Evolutionary conservation across 2,113 vertebrate genomes (phyloP), one percentile per base, ranked within the genome.

Genomic region (Thunnus thynnus): DNA sequence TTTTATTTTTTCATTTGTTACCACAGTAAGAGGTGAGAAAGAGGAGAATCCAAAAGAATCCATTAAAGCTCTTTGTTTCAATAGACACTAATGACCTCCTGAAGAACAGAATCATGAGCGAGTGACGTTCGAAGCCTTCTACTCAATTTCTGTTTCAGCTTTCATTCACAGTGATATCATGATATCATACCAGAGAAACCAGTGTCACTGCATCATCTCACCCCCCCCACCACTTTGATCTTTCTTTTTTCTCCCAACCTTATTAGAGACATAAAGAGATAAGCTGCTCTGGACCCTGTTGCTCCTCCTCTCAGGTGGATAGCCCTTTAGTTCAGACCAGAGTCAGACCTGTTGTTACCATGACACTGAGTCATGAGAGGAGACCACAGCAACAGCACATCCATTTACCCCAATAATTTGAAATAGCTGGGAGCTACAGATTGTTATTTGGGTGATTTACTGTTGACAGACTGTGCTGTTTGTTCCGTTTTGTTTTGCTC

Each of bases 261-360:
- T 12, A 5, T 70, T 67, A 22, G 60, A 75, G 57, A 13, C 52
- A 5, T 13, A 5, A 51, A 72, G 8, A 41, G 75, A 83, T 78
- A 32, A 82, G 73, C 68, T 67, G 82, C 72, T 79, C 4, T 72
- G 54, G 48, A 72, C 36, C 60, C 51, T 2, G 77, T 14, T 74
- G 71, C 57, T 64, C 25, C 0, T 22, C 62, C 82, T 81, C 80
- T 66, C 72, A 72, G 72, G 78, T 71, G 67, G 41, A 61, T 27
- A 22, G 7, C 10, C 46, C 58, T 64, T 57, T 5, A 48, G 68
- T 56, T 66, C 83, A 18, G 67, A 18, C 50, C 36, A 3, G 60
- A 50, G 32, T 61, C 72, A 47, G 64, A 72, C 41, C 85, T 77
- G 78, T 48, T 25, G 91, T 92, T 90, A 55, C 86, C 91, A 92